Base-by-base conservation (phyloP, 2,888 invertebrate species). In the Spisula subtruncata region DNA sequence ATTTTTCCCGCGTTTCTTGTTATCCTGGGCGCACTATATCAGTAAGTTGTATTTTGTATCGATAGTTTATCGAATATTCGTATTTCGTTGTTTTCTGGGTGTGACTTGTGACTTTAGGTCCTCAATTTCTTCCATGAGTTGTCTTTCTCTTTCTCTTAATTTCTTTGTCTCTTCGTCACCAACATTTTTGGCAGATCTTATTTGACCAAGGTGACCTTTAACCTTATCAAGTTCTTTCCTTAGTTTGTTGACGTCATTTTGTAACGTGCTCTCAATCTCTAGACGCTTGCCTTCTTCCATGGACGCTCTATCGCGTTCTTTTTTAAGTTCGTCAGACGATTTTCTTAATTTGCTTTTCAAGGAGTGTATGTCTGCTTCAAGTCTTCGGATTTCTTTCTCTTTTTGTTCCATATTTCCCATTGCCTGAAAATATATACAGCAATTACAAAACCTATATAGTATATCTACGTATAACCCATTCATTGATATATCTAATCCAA, bases 81-180 rank as follows among this genome's bases (percentile, higher is more conserved):
- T 87, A 56, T 86, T 75, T 86, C 71, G 87, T 25, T 85, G 66
- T 51, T 87, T 81, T 35, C 90, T 71, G 20, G 90, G 90, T 20
- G 83, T 81, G 32, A 90, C 89, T 86, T 92, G 92, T 51, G 89
- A 85, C 46, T 89, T 92, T n/a, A 94, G 75, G 6, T 90, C 90
- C n/a, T 94, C 94, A n/a, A 94, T 92, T 84, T 93, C 92, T 16
- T 93, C 92, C 51, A 90, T 18, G 5, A 94, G 86, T 35, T 91
- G 88, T 82, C 91, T 84, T 84, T 94, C 94, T 20, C 94, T 89
- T 41, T 94, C 94, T 46, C 94, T 85, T n/a, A 94, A 81, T 84
- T 94, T 94, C 66, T 92, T 90, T 0, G 93, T 94, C 86, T 94
- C 94, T 79, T 94, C 94, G 83, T 94, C 92, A 2, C 94, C 92